A percentile compares a stretch with the other conserved stretches of the same genome.
These are phyloP conservation scores for Acyrthosiphon pisum DNA, from an alignment of 1,140 invertebrate genomes.

Conservation along the genomic window DNA sequence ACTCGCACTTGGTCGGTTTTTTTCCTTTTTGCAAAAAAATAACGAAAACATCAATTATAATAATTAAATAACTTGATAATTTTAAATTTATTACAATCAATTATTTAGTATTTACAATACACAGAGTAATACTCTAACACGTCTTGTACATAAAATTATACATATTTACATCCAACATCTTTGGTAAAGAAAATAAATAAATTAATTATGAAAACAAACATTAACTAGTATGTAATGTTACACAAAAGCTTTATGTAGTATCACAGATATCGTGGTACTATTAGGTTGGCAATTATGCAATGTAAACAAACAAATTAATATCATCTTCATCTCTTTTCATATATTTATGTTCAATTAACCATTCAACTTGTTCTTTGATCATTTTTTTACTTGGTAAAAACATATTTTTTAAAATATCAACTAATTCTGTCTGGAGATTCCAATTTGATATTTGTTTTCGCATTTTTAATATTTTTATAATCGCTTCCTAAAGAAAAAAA, in stretches of 20 bases:
- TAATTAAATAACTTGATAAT: conserved; percentile 30
- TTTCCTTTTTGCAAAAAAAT: background rate
- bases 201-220: conserved; percentile 45
- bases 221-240: conserved; percentile 41
- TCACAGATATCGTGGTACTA: conserved; percentile 43
- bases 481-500: conserved; percentile 81
- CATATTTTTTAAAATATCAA: conserved; percentile 99
- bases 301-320: conserved; percentile 98
- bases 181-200: conserved; percentile 31
- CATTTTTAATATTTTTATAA: conserved; percentile 99
- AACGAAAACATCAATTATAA: background rate
- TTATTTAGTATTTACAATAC: conserved; percentile 1
- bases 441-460: conserved; percentile 92
- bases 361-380: conserved; percentile 99
- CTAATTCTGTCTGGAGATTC: conserved; percentile 93
- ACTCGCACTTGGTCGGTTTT: no score
- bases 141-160: conserved; percentile 7
- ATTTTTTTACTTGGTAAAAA: conserved; percentile 98
- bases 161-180: background rate
- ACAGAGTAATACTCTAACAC: background rate
- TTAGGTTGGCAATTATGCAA: conserved; percentile 75
- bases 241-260: conserved; percentile 47
- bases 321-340: conserved; percentile 95
- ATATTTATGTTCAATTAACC: conserved; percentile 99
- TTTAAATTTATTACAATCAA: background rate